Evolutionary conservation across 2,888 invertebrate species (phyloP).

Genomic region (Suillia variegata): DNA sequence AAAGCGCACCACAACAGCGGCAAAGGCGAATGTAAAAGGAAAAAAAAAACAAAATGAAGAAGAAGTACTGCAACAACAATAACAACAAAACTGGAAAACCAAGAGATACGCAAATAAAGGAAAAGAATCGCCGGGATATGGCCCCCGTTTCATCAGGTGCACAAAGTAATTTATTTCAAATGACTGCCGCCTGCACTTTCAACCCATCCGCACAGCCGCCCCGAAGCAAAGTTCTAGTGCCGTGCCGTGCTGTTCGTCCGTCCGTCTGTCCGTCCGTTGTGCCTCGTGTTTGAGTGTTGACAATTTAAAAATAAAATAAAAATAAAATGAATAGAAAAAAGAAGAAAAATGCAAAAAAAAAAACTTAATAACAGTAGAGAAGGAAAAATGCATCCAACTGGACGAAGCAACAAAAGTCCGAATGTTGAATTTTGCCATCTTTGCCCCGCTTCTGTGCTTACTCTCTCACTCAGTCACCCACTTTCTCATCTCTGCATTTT

Average conservation of each 20-base stretch:
- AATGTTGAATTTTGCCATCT: not conserved
- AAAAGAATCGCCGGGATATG: not conserved
- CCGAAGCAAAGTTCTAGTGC: not conserved
- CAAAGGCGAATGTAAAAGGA: slow-evolving; percentile 8
- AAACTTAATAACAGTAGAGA: slow-evolving; percentile 4
- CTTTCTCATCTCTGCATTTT: too few relatives aligned
- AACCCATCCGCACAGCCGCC: not conserved
- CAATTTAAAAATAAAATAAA: slow-evolving; percentile 8
- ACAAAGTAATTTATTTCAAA: slow-evolving; percentile 53
- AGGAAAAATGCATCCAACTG: not conserved
- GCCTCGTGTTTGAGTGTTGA: slow-evolving; percentile 7
- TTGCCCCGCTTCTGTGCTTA: not conserved
- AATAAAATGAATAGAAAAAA: not conserved
- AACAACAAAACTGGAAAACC: slow-evolving; percentile 2
- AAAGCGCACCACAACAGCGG: slow-evolving; percentile 32
- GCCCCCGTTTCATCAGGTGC: slow-evolving; percentile 50
- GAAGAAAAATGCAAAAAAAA: not conserved
- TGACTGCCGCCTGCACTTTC: slow-evolving; percentile 39
- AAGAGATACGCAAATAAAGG: slow-evolving; percentile 15
- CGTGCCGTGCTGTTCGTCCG: not conserved
- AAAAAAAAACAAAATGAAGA: slow-evolving; percentile 13
- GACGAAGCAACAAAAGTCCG: not conserved
- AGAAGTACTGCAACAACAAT: slow-evolving; percentile 5
- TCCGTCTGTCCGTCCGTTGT: not conserved
- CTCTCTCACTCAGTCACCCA: too few relatives aligned